Conservation (phyloP, 2,797 vertebrate genomes). For the Enteromius trimaculatus region DNA sequence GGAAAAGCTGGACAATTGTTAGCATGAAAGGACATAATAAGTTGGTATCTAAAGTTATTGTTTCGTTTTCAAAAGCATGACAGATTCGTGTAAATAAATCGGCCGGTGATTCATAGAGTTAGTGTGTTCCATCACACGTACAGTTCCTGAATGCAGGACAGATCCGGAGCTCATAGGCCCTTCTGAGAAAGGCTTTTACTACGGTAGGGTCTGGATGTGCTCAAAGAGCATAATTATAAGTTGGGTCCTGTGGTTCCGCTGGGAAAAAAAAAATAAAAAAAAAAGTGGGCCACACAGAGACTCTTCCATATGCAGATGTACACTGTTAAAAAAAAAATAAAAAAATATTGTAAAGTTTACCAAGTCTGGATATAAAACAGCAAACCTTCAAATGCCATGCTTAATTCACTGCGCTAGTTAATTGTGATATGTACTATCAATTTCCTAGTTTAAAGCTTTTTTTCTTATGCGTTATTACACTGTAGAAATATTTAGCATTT, state of each 20-base stretch:
- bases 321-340: neutral
- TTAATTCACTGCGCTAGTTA: neutral
- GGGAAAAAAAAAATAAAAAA: neutral
- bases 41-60: slow-evolving; percentile 13
- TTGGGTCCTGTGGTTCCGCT: slow-evolving; percentile 32
- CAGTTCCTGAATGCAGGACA: neutral
- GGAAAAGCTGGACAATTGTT: neutral
- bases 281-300: slow-evolving; percentile 36
- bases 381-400: neutral
- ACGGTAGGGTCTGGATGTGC: slow-evolving; percentile 23
- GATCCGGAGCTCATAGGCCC: neutral
- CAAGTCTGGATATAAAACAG: neutral
- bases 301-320: slow-evolving; percentile 1
- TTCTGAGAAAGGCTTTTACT: neutral
- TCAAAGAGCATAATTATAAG: slow-evolving; percentile 38
- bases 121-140: neutral
- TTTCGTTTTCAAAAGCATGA: slow-evolving; percentile 16
- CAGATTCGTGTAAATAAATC: neutral
- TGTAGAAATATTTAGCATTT: neutral
- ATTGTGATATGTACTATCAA: no score
- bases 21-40: slow-evolving; percentile 21
- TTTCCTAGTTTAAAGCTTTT: no score
- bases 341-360: neutral
- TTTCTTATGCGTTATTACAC: neutral
- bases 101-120: slow-evolving; percentile 8